Base-by-base conservation (phyloP, 2,113 vertebrate species). In the Nothocercus julius region DNA sequence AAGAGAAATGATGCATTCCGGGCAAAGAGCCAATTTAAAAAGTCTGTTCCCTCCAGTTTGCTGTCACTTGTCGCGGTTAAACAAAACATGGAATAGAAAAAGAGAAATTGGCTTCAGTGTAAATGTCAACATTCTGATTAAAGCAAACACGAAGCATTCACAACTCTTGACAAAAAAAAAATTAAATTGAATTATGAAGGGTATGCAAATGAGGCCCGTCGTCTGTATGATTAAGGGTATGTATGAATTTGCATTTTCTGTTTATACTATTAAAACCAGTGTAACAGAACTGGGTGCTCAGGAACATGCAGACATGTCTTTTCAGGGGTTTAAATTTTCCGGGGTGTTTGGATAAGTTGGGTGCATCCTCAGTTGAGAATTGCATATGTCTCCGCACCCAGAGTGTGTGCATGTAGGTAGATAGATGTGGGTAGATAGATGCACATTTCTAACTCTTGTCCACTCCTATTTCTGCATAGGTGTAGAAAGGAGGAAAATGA, bases 71-170 rank as follows among this genome's bases (percentile, higher is more conserved):
- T 98, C 97, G 93, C 84, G 49, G 96, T 98, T 98, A 98, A 98
- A 98, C 98, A 98, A 98, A 98, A 98, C 97, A 98, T 85, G 92
- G 97, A 97, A 96, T 94, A 98, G 97, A 98, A 98, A 97, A 97
- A 98, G 97, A 98, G 97, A 98, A 98, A 98, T 98, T 98, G 97
- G 97, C 97, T 98, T 97, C 97, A 97, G 97, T 98, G 98, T 98
- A 98, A 98, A 98, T 98, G 98, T 98, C 98, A 98, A 98, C 98
- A 98, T 98, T 98, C 97, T 98, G 98, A 98, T 98, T 98, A 98
- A 98, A 98, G 98, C 97, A 98, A 98, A 98, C 98, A 98, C 38
- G 96, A 97, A 98, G 96, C 96, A 97, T 98, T 98, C 97, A 98
- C 93, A 97, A 96, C 97, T 98, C 97, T 93, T 96, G 97, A 98